Evolutionary conservation across 2,888 invertebrate genomes (phyloP), one percentile per base, ranked within the genome.

Genomic region (Oligia fasciuncula): DNA sequence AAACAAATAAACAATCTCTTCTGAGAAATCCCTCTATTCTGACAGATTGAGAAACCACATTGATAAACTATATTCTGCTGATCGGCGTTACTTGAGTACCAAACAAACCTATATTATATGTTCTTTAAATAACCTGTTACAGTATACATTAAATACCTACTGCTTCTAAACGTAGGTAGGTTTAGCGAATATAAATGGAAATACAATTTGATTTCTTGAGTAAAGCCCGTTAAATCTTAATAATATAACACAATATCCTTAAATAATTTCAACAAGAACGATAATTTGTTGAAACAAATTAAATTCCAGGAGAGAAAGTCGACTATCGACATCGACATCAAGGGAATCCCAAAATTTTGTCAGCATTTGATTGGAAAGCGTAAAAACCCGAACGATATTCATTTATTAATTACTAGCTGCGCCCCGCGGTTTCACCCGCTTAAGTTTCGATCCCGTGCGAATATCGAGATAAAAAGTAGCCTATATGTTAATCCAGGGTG

Each of bases 201-300:
- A 74, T 40, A 62, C 51, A 54, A 54, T 68, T 46, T 23, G 68
- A 54, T 75, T 82, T 63, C 23, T 17, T 46, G n/a, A 29, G 46
- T 74, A 40, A 62, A 54, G 29, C 19, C 29, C 23, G 8, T 13
- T 65, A 43, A 40, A 40, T 40, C 4, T 40, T 40, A 40, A 68
- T 68, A 40, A 49, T 46, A 54, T 40, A 14, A 46, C 43, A 49
- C 4, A 51, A 19, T 74, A 5, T 29, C 23, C 70, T 54, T 23
- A 9, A 74, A 51, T 4, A 35, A n/a, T 35, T 66, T 57, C 11
- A 69, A 62, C 4, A 51, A 46, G 23, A 63, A 46, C 23, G 23
- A n/a, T 9, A 19, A 68, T 46, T 46, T 5, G 4, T 14, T 60
- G 17, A 8, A 81, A 46, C 2, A n/a, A 73, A 63, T 69, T 29